Conservation (phyloP, 2,888 invertebrate genomes). For the Elegia similella region DNA sequence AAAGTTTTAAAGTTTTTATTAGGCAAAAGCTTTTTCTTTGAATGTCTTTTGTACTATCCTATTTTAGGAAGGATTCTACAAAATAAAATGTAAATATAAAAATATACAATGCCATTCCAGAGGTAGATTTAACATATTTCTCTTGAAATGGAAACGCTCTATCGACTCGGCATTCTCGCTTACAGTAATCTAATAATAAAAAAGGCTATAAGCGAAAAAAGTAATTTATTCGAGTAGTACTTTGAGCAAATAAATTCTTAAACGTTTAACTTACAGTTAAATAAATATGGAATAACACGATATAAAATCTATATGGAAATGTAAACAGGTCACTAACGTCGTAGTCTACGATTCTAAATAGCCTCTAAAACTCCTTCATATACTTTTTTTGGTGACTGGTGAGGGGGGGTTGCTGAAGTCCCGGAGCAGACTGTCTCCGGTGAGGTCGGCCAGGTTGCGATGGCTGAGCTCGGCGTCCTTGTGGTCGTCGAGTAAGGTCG, state of each 20-base stretch:
- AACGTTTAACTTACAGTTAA: conserved; percentile 69
- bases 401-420: conserved; percentile 62
- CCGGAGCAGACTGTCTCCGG: conserved; percentile 43
- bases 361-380: conserved; percentile 55
- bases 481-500: conserved; percentile 62
- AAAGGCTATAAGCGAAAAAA: conserved; percentile 42
- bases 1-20: not conserved
- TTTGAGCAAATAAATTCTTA: conserved; percentile 77
- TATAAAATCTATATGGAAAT: conserved; percentile 80
- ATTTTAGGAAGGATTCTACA: not conserved
- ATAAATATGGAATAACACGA: conserved; percentile 76
- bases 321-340: conserved; percentile 70
- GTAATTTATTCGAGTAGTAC: conserved; percentile 63
- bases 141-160: not conserved
- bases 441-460: conserved; percentile 45
- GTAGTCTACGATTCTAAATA: conserved; percentile 44
- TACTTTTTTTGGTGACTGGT: conserved; percentile 62
- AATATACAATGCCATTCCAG: not conserved
- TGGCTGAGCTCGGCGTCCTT: conserved; percentile 53
- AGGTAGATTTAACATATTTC: not conserved
- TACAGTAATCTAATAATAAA: conserved; percentile 20
- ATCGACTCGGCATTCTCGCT: not conserved
- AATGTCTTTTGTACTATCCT: not conserved
- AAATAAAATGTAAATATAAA: not conserved
- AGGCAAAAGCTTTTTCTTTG: not conserved